These are phyloP conservation scores for Myotis findleyi DNA, from an alignment of 2,797 vertebrate genomes.

Conservation along the genomic window DNA sequence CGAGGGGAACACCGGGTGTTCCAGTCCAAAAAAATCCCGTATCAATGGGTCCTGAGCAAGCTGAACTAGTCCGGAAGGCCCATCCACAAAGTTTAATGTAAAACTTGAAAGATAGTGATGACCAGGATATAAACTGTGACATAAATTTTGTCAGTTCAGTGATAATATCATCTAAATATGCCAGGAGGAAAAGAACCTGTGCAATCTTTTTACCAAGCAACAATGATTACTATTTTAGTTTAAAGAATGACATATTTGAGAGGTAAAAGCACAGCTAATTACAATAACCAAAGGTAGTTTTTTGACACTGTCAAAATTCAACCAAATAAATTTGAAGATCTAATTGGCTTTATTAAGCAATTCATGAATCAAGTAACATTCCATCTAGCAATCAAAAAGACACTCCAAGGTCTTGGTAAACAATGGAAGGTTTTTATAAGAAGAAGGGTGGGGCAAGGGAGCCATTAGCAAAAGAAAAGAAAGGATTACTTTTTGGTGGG, in stretches of 20 bases:
- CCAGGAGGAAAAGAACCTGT: neutral
- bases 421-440: neutral
- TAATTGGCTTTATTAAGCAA: neutral
- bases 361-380: neutral
- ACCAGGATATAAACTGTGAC: neutral
- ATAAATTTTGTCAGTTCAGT: neutral
- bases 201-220: neutral
- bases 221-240: neutral
- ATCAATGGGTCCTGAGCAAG: neutral
- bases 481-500: neutral
- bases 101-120: neutral
- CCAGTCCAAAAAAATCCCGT: no score
- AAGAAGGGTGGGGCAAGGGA: neutral
- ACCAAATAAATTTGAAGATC: neutral
- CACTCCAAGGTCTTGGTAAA: neutral
- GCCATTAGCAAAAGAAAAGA: neutral
- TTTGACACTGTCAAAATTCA: neutral
- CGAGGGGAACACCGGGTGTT: no score
- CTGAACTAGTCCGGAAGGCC: neutral
- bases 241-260: neutral
- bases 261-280: neutral
- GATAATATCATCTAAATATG: neutral
- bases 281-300: neutral
- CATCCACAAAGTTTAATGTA: neutral
- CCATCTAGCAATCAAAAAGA: neutral